Percentiles rank a stretch among this genome's conserved stretches.
Conservation (phyloP, 2,797 vertebrate species). For the Eleutherodactylus coqui region DNA sequence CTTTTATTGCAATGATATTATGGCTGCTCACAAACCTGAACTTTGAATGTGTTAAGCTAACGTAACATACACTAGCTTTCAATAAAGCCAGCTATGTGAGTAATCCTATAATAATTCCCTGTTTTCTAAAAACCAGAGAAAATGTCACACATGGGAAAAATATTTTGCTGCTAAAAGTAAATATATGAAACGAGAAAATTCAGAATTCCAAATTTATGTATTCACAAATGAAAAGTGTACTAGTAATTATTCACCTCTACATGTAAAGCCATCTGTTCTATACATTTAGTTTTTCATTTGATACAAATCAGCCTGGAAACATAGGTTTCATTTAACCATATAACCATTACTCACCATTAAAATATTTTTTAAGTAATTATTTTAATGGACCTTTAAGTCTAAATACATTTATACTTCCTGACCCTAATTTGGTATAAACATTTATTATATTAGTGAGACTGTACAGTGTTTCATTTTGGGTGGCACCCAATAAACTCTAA, state of each 20-base stretch:
- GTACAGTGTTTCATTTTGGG: constrained; percentile 1
- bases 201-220: neutral
- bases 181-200: neutral
- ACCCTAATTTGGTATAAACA: neutral
- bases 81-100: neutral
- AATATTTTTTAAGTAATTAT: neutral
- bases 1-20: too few relatives aligned
- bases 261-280: neutral
- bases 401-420: neutral
- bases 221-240: neutral
- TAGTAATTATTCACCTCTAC: neutral
- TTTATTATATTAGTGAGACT: neutral
- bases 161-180: neutral
- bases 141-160: neutral
- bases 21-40: neutral
- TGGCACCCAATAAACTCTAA: neutral
- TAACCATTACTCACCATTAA: neutral
- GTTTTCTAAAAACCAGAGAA: neutral
- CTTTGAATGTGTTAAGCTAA: neutral
- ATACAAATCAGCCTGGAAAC: neutral
- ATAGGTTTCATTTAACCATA: neutral
- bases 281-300: neutral
- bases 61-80: neutral
- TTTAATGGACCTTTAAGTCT: neutral
- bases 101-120: neutral